These are phyloP conservation scores for Meganola albula DNA, from an alignment of 2,888 invertebrate species.

Conservation along the genomic window DNA sequence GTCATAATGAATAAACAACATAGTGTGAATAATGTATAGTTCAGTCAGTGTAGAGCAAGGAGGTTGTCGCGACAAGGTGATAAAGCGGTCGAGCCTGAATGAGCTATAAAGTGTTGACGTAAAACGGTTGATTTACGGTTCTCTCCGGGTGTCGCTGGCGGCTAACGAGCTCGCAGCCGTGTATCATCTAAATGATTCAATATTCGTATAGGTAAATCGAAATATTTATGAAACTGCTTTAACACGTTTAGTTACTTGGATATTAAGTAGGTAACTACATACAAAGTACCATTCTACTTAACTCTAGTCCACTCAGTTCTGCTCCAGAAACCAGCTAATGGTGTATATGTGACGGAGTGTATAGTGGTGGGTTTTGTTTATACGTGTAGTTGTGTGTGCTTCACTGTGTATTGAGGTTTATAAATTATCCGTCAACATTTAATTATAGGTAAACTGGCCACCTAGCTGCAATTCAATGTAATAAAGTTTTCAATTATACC, in stretches of 20 bases:
- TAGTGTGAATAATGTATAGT: slow-evolving; percentile 20
- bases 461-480: slow-evolving; percentile 35
- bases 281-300: too few species aligned
- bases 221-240: too few species aligned
- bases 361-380: slow-evolving; percentile 15
- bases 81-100: slow-evolving; percentile 43
- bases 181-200: slow-evolving; percentile 20
- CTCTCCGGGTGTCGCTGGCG: slow-evolving; percentile 35
- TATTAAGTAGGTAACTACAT: too few species aligned
- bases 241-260: too few species aligned
- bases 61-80: slow-evolving; percentile 41
- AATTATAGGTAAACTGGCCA: slow-evolving; percentile 41
- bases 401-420: slow-evolving; percentile 34
- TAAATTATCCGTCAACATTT: slow-evolving; percentile 48
- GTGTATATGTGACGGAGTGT: slow-evolving; percentile 19
- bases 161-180: slow-evolving; percentile 32
- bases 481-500: slow-evolving; percentile 35
- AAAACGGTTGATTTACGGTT: slow-evolving; percentile 45
- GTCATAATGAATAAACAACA: slow-evolving; percentile 23
- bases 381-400: slow-evolving; percentile 31
- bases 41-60: slow-evolving; percentile 18
- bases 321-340: slow-evolving; percentile 33
- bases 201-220: slow-evolving; percentile 10
- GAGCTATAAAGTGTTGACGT: slow-evolving; percentile 52
- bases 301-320: slow-evolving; percentile 29